Conservation (phyloP, 2,113 vertebrate genomes). For the Macaca mulatta region DNA sequence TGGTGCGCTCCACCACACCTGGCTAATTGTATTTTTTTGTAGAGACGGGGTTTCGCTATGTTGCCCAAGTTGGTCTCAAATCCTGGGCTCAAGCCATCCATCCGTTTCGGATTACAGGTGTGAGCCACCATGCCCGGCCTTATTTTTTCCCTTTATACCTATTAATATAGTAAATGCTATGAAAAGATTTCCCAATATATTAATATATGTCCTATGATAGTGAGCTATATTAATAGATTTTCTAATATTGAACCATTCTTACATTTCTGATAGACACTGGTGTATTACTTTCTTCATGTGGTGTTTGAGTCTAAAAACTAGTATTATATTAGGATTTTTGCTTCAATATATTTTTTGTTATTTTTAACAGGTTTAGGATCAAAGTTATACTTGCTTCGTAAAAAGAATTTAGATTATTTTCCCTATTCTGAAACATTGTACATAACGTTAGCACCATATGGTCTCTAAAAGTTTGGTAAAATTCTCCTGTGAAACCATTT, state of each 20-base stretch:
- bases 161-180: neutral
- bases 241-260: neutral
- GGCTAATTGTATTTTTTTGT: too few relatives aligned
- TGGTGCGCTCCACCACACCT: too few relatives aligned
- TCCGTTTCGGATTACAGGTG: too few relatives aligned
- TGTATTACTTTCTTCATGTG: neutral
- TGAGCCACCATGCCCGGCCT: too few relatives aligned
- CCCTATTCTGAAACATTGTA: neutral
- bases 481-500: neutral
- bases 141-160: neutral
- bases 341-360: neutral
- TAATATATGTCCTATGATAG: neutral
- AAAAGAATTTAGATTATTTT: conserved; percentile 8
- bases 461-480: neutral
- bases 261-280: neutral
- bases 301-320: neutral
- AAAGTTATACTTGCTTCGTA: neutral
- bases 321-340: neutral
- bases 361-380: neutral
- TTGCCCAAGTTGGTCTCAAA: too few relatives aligned
- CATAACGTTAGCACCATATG: neutral
- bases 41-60: too few relatives aligned
- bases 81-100: too few relatives aligned
- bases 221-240: neutral
- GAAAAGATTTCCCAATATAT: neutral